Evolutionary conservation across 2,113 vertebrate genomes (phyloP), one percentile per base, ranked within the genome.

Genomic region (Rhabdornis inornatus): DNA sequence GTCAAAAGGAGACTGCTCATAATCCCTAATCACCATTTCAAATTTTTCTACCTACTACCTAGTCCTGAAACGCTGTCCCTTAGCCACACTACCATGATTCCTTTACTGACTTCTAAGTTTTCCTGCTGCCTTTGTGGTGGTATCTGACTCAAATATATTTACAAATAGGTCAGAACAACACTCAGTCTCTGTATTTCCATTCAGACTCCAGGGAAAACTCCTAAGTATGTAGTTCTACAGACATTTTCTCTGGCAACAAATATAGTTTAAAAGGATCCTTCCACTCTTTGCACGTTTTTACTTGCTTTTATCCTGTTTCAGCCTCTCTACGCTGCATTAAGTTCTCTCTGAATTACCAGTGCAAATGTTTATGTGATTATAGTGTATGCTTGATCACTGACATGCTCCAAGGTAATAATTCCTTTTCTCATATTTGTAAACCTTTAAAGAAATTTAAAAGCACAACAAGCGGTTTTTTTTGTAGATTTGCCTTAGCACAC

Each of bases 1-100:
- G 65, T 74, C 56, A 91, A 92, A 71, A 89, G 52, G 64, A 92
- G 56, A 83, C 55, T 90, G 52, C 50, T 92, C 30, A 39, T 92
- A 87, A 90, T 79, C 49, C 31, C 66, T 71, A 78, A 78, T 82
- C 49, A 64, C 22, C 74, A 91, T 68, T 89, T 50, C 61, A 61
- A 19, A n/a, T 60, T 84, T 95, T 92, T 92, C 69, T 84, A 78
- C 18, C 13, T 35, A 68, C 10, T 74, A 39, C 40, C 61, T 81
- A 75, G 28, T 25, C 61, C 25, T 5, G 2, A 89, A 90, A 89
- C 3, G 4, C 33, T 59, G 35, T 87, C 60, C n/a, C 64, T 87
- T n/a, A 60, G 27, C 44, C 75, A 22, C 52, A 35, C 30, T 64
- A 19, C 44, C 17, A 28, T 13, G 4, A 61, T 35, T 74, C 42